Conservation (phyloP, 2,888 invertebrate species). For the Melanophora roralis region DNA sequence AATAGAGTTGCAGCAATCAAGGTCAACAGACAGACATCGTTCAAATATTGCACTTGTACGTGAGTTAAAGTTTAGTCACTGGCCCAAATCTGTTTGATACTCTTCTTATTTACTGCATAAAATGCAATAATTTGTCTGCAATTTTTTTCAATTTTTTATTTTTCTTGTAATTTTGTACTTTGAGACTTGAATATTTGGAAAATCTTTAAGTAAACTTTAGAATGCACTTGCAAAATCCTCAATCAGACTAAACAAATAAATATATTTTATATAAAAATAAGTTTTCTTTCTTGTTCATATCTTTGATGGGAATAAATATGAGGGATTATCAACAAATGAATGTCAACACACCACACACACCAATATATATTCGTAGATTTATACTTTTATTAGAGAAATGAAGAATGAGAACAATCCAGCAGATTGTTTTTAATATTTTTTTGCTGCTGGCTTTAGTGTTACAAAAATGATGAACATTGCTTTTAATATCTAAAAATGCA, state of each 20-base stretch:
- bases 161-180: conserved; percentile 12
- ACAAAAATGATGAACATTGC: conserved; percentile 33
- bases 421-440: background rate
- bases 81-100: too few species aligned
- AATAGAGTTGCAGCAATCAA: too few species aligned
- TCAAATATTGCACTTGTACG: too few species aligned
- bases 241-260: conserved; percentile 77
- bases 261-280: background rate
- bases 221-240: conserved; percentile 75
- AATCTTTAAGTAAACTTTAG: conserved; percentile 60
- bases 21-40: too few species aligned
- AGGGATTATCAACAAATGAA: conserved; percentile 69
- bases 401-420: conserved; percentile 15
- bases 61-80: too few species aligned
- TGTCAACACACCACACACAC: conserved; percentile 40
- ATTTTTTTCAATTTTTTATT: conserved; percentile 1
- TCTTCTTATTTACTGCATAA: conserved; percentile 38
- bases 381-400: conserved; percentile 46
- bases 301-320: conserved; percentile 69
- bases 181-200: conserved; percentile 32
- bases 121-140: conserved; percentile 55
- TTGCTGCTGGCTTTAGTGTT: background rate
- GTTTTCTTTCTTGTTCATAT: conserved; percentile 8
- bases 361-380: background rate
- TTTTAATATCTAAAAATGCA: conserved; percentile 59